These are phyloP conservation scores for Numenius phaeopus DNA, from an alignment of 2,797 vertebrate species.

Conservation along the genomic window DNA sequence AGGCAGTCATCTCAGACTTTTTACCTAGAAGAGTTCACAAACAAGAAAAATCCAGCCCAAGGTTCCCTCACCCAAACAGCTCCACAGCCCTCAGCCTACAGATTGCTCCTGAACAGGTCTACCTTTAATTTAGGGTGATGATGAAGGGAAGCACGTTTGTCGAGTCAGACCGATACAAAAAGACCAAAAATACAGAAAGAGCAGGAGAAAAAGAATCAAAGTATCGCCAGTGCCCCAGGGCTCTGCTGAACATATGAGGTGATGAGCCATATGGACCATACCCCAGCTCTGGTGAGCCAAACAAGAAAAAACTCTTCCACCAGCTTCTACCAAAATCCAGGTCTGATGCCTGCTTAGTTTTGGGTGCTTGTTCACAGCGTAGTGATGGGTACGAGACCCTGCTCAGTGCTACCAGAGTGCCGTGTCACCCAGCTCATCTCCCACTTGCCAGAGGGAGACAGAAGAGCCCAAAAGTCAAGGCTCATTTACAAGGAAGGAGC, in stretches of 20 bases:
- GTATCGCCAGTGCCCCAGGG: neutral
- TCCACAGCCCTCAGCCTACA: neutral
- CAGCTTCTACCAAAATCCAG: neutral
- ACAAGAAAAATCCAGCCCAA: neutral
- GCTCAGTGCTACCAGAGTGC: neutral
- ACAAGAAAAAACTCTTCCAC: neutral
- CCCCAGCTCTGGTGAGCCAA: neutral
- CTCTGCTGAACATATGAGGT: neutral
- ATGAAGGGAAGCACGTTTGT: neutral
- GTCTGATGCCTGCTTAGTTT: neutral
- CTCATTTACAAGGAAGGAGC: neutral
- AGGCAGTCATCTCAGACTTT: neutral
- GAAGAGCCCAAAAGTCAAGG: neutral
- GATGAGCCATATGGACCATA: neutral
- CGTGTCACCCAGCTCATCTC: neutral
- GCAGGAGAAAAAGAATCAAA: neutral
- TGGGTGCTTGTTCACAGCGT: fast-evolving
- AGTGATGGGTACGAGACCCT: fast-evolving
- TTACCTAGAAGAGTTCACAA: neutral
- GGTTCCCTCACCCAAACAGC: neutral
- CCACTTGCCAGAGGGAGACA: neutral
- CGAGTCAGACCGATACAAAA: neutral
- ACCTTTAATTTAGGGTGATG: neutral
- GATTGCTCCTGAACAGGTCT: neutral
- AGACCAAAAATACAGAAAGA: neutral